A percentile compares a stretch with the other conserved stretches of the same genome.
Conservation (phyloP, 2,888 invertebrate species). For the Salticus scenicus region DNA sequence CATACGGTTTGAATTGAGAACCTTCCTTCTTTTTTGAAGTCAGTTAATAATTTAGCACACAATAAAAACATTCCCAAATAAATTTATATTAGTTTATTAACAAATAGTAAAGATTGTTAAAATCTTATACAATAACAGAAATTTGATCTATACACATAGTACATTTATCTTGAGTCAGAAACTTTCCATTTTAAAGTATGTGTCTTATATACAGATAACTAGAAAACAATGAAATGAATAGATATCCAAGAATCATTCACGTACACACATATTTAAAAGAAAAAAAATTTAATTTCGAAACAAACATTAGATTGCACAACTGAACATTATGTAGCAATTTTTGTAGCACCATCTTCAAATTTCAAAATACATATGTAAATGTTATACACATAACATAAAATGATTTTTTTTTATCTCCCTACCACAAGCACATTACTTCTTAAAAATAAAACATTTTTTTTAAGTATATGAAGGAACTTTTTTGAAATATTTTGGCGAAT, state of each 20-base stretch:
- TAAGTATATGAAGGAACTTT: not conserved
- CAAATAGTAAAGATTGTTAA: slow-evolving; percentile 62
- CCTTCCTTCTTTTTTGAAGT: no score
- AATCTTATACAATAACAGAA: slow-evolving; percentile 64
- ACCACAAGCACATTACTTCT: no score
- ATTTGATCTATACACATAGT: slow-evolving; percentile 32
- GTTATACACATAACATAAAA: no score
- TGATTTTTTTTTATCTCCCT: no score
- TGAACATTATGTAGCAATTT: no score
- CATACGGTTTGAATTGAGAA: no score
- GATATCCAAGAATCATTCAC: not conserved
- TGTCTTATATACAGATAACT: slow-evolving; percentile 40
- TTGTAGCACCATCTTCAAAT: no score
- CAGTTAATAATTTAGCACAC: no score
- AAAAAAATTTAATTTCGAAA: not conserved
- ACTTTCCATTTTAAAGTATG: slow-evolving; percentile 34
- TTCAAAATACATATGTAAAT: no score
- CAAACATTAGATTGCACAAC: not conserved
- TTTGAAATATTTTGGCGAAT: not conserved
- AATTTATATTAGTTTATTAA: slow-evolving; percentile 51
- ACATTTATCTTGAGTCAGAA: slow-evolving; percentile 13
- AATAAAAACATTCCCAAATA: slow-evolving; percentile 13
- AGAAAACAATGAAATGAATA: slow-evolving; percentile 11
- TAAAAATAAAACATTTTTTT: no score
- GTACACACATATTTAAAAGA: not conserved